Evolutionary conservation across 2,113 vertebrate species (phyloP).

Genomic region (Carollia perspicillata): DNA sequence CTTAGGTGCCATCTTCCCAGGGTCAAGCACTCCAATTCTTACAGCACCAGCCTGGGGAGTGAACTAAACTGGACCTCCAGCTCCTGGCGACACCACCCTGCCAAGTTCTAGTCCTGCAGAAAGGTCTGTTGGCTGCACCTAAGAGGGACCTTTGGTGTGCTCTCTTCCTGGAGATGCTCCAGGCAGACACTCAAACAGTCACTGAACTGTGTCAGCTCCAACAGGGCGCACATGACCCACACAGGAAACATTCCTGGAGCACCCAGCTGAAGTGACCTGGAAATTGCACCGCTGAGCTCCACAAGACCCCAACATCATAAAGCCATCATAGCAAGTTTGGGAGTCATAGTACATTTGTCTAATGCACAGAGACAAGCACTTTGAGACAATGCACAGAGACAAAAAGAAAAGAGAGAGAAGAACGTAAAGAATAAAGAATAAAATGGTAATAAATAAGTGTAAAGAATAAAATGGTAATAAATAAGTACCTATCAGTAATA

Average conservation of each 20-base stretch:
- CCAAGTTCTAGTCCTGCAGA: not conserved
- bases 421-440: not conserved
- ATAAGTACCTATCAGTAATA: too few relatives aligned
- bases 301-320: not conserved
- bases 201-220: not conserved
- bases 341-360: not conserved
- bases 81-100: not conserved
- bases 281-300: not conserved
- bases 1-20: not conserved
- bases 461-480: not conserved
- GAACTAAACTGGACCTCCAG: not conserved
- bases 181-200: not conserved
- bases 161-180: not conserved
- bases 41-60: not conserved
- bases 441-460: not conserved
- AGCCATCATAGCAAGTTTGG: not conserved
- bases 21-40: not conserved
- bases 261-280: not conserved
- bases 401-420: not conserved
- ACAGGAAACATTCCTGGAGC: not conserved
- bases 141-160: not conserved
- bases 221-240: not conserved
- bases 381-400: too few relatives aligned
- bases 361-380: not conserved
- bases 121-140: not conserved